A percentile compares a stretch with the other conserved stretches of the same genome.
These are phyloP conservation scores for Fragum sueziense DNA, from an alignment of 2,888 invertebrate genomes.

Conservation along the genomic window DNA sequence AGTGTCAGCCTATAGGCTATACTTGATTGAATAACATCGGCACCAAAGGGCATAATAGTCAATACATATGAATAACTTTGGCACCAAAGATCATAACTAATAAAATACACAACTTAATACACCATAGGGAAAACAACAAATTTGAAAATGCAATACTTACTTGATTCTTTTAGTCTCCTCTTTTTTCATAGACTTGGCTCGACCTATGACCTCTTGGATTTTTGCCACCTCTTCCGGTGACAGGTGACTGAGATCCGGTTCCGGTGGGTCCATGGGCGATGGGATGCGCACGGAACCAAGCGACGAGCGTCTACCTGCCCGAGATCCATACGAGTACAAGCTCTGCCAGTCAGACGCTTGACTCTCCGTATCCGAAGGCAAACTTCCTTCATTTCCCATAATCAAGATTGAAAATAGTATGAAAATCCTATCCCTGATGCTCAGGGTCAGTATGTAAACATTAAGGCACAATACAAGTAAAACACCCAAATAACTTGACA, in stretches of 20 bases:
- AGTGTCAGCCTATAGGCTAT: too few relatives aligned
- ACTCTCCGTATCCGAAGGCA: conserved; percentile 65
- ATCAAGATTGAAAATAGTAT: conserved; percentile 19
- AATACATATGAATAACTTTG: too few relatives aligned
- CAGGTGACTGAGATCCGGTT: conserved; percentile 85
- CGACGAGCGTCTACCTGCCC: conserved; percentile 72
- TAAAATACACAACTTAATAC: not conserved
- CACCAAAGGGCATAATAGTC: too few relatives aligned
- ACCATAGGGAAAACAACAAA: not conserved
- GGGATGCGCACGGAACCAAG: conserved; percentile 74
- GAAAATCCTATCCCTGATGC: conserved; percentile 19
- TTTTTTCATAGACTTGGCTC: conserved; percentile 84
- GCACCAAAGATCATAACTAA: too few relatives aligned
- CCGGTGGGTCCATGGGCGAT: conserved; percentile 82
- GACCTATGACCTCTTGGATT: conserved; percentile 86
- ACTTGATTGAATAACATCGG: too few relatives aligned
- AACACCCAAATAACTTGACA: conserved; percentile 8
- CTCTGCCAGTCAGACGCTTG: conserved; percentile 75
- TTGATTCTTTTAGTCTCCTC: conserved; percentile 77
- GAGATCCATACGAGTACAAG: conserved; percentile 71
- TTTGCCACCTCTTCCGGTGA: conserved; percentile 86
- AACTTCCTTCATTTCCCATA: conserved; percentile 71
- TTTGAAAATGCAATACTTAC: conserved; percentile 63
- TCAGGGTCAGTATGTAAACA: conserved; percentile 31
- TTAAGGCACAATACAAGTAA: conserved; percentile 48